A percentile compares a stretch with the other conserved stretches of the same genome.
phyloP scores from a whole-genome alignment of 2,113 vertebrate genomes.

The Bucco capensis region DNA sequence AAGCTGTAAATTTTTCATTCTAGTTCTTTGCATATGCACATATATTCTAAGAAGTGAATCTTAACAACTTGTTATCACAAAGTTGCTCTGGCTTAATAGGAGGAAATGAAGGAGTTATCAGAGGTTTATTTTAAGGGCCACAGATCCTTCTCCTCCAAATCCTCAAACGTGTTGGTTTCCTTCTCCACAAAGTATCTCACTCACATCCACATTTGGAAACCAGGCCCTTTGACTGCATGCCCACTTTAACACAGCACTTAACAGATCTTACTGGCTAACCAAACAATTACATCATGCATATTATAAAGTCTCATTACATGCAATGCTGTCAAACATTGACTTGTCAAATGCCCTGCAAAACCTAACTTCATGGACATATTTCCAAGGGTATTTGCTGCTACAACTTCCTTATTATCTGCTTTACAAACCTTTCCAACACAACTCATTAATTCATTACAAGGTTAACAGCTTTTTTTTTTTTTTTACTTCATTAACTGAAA shows the following conservation, averaged over 20 bases:
- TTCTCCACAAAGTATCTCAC: neutral
- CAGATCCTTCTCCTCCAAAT: neutral
- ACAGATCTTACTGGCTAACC: neutral
- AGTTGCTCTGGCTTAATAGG: neutral
- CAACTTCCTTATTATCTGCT: constrained; percentile 24
- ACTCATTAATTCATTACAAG: constrained; percentile 34
- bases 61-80: neutral
- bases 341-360: neutral
- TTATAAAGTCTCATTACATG: neutral
- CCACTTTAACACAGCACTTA: neutral
- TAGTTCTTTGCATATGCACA: neutral
- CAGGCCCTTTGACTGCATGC: neutral
- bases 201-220: neutral
- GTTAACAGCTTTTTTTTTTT: constrained; percentile 17
- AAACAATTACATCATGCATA: neutral
- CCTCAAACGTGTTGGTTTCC: neutral
- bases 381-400: neutral
- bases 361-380: neutral
- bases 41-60: neutral
- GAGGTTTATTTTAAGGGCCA: neutral
- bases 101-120: neutral
- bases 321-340: constrained; percentile 23
- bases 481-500: constrained; percentile 35
- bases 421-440: constrained; percentile 20
- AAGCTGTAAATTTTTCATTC: neutral